Evolutionary conservation across 1,140 invertebrate genomes (phyloP), one percentile per base, ranked within the genome.

Genomic region (Calephelis virginiensis): DNA sequence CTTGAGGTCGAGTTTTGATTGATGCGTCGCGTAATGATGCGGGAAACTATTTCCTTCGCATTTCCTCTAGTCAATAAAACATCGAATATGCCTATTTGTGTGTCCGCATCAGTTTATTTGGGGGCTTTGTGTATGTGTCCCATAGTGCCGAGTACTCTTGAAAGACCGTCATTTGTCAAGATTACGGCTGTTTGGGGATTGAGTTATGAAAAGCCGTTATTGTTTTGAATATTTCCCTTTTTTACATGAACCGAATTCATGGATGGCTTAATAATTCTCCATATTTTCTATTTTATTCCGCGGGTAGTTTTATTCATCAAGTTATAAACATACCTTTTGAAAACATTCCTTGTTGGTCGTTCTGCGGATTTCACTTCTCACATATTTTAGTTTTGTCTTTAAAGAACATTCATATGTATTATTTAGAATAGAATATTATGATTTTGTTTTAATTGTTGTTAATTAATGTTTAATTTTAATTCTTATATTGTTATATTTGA

Each of bases 21-120:
- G 86, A 91, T 91, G 85, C 70, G 76, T 76, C 73, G 78, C 76
- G 83, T 89, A 89, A 90, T 90, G 88, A 89, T 77, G 77, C 84
- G 85, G 79, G 80, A 85, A 90, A 89, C 84, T 86, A 89, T 89
- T 91, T 89, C 86, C 86, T 89, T 78, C 76, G 76, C 83, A 86
- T 89, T 90, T 90, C 88, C 86, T 87, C 75, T 75, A 89, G 83
- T 90, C 86, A 89, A 90, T 90, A 89, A 91, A 89, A 86, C 82
- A 86, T 87, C 83, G 77, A 91, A 87, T 89, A 89, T 85, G 86
- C 85, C 87, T 85, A 89, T 86, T 89, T 88, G 87, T 87, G 76
- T 83, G 75, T 79, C 80, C 75, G 81, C 76, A 80, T 84, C 83
- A 84, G 80, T 89, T 86, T 89, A 89, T 89, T 89, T n/a, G 76